Evolutionary conservation across 2,797 vertebrate genomes (phyloP), one percentile per base, ranked within the genome.

Genomic region (Pempheris klunzingeri): DNA sequence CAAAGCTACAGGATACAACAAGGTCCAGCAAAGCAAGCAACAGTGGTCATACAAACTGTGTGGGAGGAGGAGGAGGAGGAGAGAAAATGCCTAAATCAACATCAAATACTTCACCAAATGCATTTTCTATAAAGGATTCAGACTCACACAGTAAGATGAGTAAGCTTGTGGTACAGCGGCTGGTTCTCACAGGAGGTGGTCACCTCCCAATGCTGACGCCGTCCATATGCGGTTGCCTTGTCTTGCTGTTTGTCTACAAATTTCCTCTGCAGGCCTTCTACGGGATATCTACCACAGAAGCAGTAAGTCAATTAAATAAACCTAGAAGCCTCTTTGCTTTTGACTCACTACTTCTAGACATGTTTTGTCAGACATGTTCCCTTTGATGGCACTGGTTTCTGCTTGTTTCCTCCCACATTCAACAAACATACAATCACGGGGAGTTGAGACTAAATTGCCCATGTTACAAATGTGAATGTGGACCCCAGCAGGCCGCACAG

Each of bases 401-500:
- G 74, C 73, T 43, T 53, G 62, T 78, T 83, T 86, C 77, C 60
- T 74, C 67, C 76, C 60, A 74, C 76, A 76, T 79, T 82, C 68
- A 44, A 62, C 77, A 83, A 87, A 85, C 81, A 64, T 46, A 62
- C 71, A 83, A 80, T 83, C 85, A 59, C 41, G 17, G 32, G 57
- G 66, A 72, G 49, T 13, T 26, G 69, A 57, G 66, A 71, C 64
- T 69, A 76, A 88, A 89, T 80, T 83, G 76, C 70, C 57, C 28
- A 12, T 60, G 71, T 62, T 73, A 73, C 22, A 12, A 74, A 85
- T 57, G 73, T 3, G 34, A 82, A 73, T 15, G 61, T 46, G 62
- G 47, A 89, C 85, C 84, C 64, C 60, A 24, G 84, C 59, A 39
- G 78, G 85, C 59, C 77, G 85, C 63, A 12, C 74, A 83, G 85